Conservation (phyloP, 2,797 vertebrate genomes). For the Glossophaga mutica region DNA sequence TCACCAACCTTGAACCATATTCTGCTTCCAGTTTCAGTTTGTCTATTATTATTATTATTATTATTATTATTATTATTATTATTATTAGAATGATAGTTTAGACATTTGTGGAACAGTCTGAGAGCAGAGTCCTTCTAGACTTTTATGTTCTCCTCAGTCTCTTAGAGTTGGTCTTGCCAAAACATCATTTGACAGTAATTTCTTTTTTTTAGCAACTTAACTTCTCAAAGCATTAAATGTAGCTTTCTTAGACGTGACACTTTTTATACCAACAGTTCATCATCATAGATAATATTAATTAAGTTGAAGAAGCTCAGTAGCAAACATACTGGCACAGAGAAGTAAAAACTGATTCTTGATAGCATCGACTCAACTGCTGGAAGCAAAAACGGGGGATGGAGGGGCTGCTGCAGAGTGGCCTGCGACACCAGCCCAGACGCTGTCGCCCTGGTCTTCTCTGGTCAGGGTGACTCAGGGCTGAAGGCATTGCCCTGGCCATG, state of each 20-base stretch:
- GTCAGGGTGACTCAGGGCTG: background rate
- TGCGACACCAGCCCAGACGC: background rate
- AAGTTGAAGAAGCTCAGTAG: background rate
- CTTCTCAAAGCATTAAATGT: background rate
- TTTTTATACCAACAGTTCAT: slow-evolving; percentile 9
- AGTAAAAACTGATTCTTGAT: background rate
- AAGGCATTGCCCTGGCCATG: background rate
- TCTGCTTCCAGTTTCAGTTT: background rate
- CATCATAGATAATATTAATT: background rate
- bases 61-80: no score
- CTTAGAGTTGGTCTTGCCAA: slow-evolving; percentile 22
- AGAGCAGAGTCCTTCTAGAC: background rate
- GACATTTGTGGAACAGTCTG: background rate
- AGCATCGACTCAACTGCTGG: background rate
- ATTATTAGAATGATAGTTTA: background rate
- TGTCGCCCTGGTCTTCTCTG: background rate
- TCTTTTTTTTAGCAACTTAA: slow-evolving; percentile 46
- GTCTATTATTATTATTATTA: no score
- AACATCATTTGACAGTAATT: slow-evolving; percentile 11
- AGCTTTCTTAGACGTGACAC: background rate
- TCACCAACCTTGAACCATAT: background rate
- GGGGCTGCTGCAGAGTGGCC: background rate
- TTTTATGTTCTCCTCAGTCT: slow-evolving; percentile 20
- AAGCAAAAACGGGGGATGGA: background rate
- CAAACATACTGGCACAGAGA: background rate